These are phyloP conservation scores for Ashinkailepas kermadecensis DNA, from an alignment of 2,888 invertebrate species.

Conservation along the genomic window DNA sequence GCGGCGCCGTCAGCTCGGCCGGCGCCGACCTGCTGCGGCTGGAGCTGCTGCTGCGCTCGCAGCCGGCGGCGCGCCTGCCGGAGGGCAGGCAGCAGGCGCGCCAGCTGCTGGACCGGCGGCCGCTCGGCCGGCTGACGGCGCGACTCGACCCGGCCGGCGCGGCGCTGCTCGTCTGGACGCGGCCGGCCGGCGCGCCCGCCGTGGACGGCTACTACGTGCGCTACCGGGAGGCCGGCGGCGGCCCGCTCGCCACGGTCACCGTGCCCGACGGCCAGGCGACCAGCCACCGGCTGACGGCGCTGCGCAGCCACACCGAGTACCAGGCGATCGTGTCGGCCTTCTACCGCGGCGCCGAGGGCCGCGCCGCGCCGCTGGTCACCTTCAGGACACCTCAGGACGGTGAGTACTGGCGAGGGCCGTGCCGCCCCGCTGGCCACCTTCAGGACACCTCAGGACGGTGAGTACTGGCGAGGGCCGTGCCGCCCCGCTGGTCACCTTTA, in stretches of 20 bases:
- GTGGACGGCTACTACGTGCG: neutral
- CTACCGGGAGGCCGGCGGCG: neutral
- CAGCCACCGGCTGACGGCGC: neutral
- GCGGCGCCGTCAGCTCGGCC: slow-evolving; percentile 18
- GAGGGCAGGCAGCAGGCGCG: neutral
- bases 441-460: neutral
- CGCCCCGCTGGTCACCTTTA: neutral
- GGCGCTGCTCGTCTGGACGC: slow-evolving; percentile 10
- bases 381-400: neutral
- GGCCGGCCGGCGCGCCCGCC: no score
- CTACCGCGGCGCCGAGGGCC: neutral
- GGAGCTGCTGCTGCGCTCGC: slow-evolving; percentile 20
- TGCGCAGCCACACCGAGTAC: neutral
- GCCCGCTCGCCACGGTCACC: neutral
- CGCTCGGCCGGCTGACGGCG: neutral
- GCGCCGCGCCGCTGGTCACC: slow-evolving; percentile 7
- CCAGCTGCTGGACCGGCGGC: slow-evolving; percentile 3
- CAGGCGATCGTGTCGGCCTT: slow-evolving; percentile 16
- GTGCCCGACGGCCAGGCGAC: neutral
- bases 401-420: slow-evolving; percentile 2
- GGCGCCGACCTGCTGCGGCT: slow-evolving; percentile 18
- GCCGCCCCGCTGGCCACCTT: slow-evolving; percentile 7
- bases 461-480: neutral
- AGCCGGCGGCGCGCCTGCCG: slow-evolving; percentile 5
- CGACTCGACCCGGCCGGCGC: neutral